Conservation (phyloP, 2,888 invertebrate species). For the Nomada goodeniana region DNA sequence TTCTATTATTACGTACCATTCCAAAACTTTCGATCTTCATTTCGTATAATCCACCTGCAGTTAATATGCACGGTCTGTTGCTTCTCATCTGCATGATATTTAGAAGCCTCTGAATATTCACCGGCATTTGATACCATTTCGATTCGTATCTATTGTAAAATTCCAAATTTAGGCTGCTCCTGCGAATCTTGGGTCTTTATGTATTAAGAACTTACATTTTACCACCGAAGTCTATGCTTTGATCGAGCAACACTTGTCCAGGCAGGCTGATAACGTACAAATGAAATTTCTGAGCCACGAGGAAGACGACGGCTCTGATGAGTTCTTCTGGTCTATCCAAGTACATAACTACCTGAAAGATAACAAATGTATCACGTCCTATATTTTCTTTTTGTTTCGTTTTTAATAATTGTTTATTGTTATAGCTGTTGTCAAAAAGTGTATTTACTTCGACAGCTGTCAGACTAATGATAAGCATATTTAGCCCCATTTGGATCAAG, state of each 20-base stretch:
- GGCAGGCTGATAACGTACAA: slow-evolving; percentile 25
- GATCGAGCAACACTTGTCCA: slow-evolving; percentile 32
- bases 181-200: background rate
- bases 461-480: background rate
- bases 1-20: slow-evolving; percentile 21
- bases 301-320: background rate
- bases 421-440: background rate
- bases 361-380: background rate
- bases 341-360: slow-evolving; percentile 7
- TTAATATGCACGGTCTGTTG: slow-evolving; percentile 18
- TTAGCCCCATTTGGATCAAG: slow-evolving; percentile 13
- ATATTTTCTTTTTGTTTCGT: background rate
- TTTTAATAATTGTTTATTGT: background rate
- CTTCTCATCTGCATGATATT: slow-evolving; percentile 18
- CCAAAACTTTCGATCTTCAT: slow-evolving; percentile 45
- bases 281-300: slow-evolving; percentile 25
- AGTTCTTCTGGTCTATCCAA: slow-evolving; percentile 6
- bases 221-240: background rate
- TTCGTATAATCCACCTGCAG: slow-evolving; percentile 43
- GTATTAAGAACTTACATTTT: slow-evolving; percentile 16
- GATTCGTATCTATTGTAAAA: slow-evolving; percentile 15
- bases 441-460: slow-evolving; percentile 19
- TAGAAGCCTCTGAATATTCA: slow-evolving; percentile 33
- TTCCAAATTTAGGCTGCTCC: background rate
- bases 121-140: slow-evolving; percentile 40